These are phyloP conservation scores for Agrochola lota DNA, from an alignment of 2,888 invertebrate genomes.

Conservation along the genomic window DNA sequence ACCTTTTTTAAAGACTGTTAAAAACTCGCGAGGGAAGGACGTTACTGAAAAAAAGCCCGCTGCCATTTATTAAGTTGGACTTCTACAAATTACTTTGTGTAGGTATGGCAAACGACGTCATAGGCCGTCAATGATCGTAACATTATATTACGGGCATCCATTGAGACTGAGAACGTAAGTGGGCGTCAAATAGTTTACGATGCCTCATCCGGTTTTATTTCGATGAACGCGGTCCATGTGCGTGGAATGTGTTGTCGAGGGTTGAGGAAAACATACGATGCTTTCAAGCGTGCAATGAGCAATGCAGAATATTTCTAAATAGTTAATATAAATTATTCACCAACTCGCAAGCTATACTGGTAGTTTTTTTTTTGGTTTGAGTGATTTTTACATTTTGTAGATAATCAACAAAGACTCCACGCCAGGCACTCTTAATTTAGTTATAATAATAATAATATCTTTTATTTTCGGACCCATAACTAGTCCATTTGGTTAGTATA, in stretches of 20 bases:
- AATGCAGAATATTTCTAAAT: neutral
- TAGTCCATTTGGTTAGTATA: too few species aligned
- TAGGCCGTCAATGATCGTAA: slow-evolving; percentile 56
- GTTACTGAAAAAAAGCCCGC: neutral
- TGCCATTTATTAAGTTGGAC: neutral
- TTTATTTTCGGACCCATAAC: too few species aligned
- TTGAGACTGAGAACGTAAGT: slow-evolving; percentile 39
- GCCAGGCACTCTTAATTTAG: neutral
- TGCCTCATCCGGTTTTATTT: slow-evolving; percentile 50
- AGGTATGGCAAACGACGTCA: slow-evolving; percentile 38
- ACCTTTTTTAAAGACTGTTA: too few species aligned
- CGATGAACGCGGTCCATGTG: neutral
- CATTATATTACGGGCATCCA: slow-evolving; percentile 41
- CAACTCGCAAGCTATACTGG: too few species aligned
- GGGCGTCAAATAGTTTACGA: slow-evolving; percentile 53
- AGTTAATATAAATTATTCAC: too few species aligned
- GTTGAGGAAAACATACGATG: slow-evolving; percentile 1
- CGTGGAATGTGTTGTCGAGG: slow-evolving; percentile 9
- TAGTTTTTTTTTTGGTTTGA: neutral
- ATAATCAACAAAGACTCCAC: neutral
- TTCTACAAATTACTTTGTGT: slow-evolving; percentile 11
- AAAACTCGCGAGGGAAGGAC: neutral
- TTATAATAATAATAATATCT: too few species aligned
- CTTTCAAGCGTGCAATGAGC: neutral
- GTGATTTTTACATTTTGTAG: too few species aligned